These are phyloP conservation scores for Whitmania pigra DNA, from an alignment of 1,140 invertebrate genomes.

Conservation along the genomic window DNA sequence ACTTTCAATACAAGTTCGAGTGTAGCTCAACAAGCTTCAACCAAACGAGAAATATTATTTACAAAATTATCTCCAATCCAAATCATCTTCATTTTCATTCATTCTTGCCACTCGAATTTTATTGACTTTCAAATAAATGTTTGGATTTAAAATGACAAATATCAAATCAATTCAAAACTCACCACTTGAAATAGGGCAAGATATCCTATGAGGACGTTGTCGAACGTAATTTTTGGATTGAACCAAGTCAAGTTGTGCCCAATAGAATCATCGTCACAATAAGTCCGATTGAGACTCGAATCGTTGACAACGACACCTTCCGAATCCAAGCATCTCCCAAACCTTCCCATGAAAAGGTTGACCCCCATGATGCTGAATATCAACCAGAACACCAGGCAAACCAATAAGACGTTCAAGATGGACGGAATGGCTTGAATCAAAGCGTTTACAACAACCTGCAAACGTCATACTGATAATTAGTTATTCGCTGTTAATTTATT, in stretches of 20 bases:
- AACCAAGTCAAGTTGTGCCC: constrained; percentile 72
- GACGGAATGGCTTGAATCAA: constrained; percentile 71
- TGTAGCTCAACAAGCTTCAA: no score
- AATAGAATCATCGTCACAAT: constrained; percentile 51
- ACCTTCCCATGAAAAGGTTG: constrained; percentile 76
- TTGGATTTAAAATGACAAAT: not conserved
- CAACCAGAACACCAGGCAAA: constrained; percentile 79
- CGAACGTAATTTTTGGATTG: constrained; percentile 94
- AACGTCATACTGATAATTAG: not conserved
- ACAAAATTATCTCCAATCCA: not conserved
- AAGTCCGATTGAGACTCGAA: constrained; percentile 26
- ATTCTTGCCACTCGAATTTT: not conserved
- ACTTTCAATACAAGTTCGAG: no score
- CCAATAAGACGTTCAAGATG: constrained; percentile 33
- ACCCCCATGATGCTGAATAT: constrained; percentile 85
- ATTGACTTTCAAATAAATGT: not conserved
- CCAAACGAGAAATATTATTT: no score
- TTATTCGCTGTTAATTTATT: not conserved
- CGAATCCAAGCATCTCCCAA: constrained; percentile 74
- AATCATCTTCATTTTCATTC: not conserved
- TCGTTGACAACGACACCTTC: constrained; percentile 36
- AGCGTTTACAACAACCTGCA: constrained; percentile 80
- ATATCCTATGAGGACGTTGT: constrained; percentile 92
- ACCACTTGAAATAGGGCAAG: constrained; percentile 89
- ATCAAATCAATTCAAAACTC: constrained; percentile 24